Evolutionary conservation across 2,113 vertebrate species (phyloP).

Genomic region (Lathamus discolor): DNA sequence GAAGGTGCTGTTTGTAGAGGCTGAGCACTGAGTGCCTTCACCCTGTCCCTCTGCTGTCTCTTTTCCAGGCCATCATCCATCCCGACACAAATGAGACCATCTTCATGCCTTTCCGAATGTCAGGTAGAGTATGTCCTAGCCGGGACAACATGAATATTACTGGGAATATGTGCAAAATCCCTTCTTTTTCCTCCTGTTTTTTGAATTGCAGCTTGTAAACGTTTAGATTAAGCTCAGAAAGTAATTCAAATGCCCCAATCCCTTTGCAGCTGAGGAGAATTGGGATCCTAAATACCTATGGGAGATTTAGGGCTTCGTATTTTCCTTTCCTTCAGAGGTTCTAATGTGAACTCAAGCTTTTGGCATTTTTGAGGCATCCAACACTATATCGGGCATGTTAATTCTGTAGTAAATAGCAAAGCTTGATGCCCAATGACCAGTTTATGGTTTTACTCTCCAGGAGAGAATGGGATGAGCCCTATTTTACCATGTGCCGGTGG

Average conservation of each 20-base stretch:
- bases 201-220: background rate
- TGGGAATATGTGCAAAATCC: rapidly evolving
- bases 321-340: background rate
- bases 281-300: background rate
- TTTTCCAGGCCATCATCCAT: slow-evolving; percentile 89
- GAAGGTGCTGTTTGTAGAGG: background rate
- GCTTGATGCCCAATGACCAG: background rate
- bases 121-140: slow-evolving; percentile 75
- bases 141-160: rapidly evolving
- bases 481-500: rapidly evolving
- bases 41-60: background rate
- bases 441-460: background rate
- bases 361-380: background rate
- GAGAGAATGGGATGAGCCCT: background rate
- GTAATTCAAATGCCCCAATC: background rate
- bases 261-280: background rate
- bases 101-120: slow-evolving; percentile 97
- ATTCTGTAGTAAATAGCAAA: background rate
- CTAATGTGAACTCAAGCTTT: background rate
- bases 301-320: background rate
- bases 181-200: rapidly evolving
- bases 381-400: background rate
- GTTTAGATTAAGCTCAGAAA: no score
- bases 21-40: background rate
- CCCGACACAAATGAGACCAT: slow-evolving; percentile 94